Evolutionary conservation across 2,888 invertebrate genomes (phyloP).

Genomic region (Ceriagrion tenellum): DNA sequence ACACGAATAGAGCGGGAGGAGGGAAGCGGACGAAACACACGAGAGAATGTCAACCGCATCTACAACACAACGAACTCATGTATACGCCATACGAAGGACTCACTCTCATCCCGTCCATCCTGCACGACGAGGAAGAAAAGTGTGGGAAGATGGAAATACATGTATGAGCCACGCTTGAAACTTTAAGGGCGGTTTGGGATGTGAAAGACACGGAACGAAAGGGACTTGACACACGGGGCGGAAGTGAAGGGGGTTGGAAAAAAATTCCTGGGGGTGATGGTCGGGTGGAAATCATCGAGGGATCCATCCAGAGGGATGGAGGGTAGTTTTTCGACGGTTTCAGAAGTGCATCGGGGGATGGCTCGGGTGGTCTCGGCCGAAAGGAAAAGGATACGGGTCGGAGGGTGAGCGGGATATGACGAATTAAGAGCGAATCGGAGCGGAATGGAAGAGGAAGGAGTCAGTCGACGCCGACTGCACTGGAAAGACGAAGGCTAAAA

Average conservation of each 20-base stretch:
- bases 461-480: neutral
- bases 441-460: slow-evolving; percentile 26
- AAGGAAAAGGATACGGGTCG: slow-evolving; percentile 18
- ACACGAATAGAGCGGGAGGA: neutral
- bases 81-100: neutral
- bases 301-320: neutral
- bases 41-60: neutral
- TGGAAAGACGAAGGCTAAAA: neutral
- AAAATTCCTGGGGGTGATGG: neutral
- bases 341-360: neutral
- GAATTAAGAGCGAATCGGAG: slow-evolving; percentile 61
- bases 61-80: neutral
- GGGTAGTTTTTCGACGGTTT: neutral
- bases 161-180: neutral
- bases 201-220: slow-evolving; percentile 27
- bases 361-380: neutral
- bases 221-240: slow-evolving; percentile 5
- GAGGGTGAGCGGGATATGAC: slow-evolving; percentile 3
- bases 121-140: neutral
- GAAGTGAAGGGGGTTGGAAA: slow-evolving; percentile 16
- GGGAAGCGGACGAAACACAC: neutral
- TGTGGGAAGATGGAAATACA: neutral
- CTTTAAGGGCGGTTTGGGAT: neutral
- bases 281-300: neutral
- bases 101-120: too few relatives aligned